Conservation (phyloP, 2,797 vertebrate genomes). For the Spinus pinus region DNA sequence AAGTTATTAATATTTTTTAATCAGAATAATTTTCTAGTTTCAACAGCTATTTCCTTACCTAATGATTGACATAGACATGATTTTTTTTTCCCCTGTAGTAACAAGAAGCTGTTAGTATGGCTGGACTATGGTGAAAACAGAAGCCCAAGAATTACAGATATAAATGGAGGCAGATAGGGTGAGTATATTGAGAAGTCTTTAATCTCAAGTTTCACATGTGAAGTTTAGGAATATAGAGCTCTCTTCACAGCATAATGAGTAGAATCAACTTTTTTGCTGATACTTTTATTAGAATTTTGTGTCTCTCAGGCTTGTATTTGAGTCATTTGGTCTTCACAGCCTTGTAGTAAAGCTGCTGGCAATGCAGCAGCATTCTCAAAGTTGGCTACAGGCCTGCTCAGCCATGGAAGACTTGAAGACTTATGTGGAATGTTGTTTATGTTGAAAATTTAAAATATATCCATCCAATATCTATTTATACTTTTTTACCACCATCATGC, state of each 20-base stretch:
- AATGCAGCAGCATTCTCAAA: not conserved
- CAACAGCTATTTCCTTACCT: not conserved
- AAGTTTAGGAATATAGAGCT: not conserved
- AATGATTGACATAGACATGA: not conserved
- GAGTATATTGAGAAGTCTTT: not conserved
- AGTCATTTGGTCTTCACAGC: not conserved
- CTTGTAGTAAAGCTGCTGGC: not conserved
- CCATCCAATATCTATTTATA: not conserved
- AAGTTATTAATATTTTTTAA: not conserved
- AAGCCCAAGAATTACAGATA: not conserved
- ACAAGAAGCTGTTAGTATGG: not conserved
- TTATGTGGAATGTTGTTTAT: not conserved
- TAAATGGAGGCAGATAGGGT: not conserved
- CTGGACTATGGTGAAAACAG: not conserved
- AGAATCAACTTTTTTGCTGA: not conserved
- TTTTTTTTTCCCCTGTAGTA: not conserved
- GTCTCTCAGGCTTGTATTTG: not conserved
- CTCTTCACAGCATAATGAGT: conserved; percentile 15
- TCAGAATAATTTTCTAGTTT: not conserved
- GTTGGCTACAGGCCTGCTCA: not conserved
- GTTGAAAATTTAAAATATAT: not conserved
- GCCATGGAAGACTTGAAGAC: not conserved
- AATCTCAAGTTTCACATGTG: not conserved
- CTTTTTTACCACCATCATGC: not conserved
- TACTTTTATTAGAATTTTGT: not conserved